phyloP scores from a whole-genome alignment of 2,888 invertebrate genomes.

The Dinocampus coccinellae region DNA sequence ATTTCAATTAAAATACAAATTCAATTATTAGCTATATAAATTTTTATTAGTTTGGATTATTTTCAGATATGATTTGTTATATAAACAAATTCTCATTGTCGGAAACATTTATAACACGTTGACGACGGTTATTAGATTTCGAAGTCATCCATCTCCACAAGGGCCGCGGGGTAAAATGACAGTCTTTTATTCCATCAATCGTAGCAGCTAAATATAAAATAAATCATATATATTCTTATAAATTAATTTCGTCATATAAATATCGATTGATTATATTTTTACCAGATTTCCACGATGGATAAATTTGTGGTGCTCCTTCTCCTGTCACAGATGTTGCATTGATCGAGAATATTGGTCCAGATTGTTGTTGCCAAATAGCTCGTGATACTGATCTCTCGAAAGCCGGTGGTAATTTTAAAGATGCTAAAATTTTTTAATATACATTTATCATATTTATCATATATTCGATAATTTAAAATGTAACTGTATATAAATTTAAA shows the following conservation, averaged over 20 bases:
- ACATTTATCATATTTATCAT: not conserved
- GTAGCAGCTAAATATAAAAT: slow-evolving; percentile 39
- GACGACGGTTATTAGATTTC: slow-evolving; percentile 33
- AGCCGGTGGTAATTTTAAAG: slow-evolving; percentile 64
- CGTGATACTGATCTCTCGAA: slow-evolving; percentile 63
- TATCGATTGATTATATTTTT: slow-evolving; percentile 17
- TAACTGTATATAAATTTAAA: not conserved
- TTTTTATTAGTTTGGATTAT: too few species aligned
- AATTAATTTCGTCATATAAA: not conserved
- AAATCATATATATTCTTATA: not conserved
- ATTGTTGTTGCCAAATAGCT: slow-evolving; percentile 61
- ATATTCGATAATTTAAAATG: too few species aligned
- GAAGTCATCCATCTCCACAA: slow-evolving; percentile 54
- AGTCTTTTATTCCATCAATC: slow-evolving; percentile 46
- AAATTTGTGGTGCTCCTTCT: slow-evolving; percentile 53
- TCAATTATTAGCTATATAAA: too few species aligned
- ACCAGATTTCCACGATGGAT: slow-evolving; percentile 63
- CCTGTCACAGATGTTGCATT: slow-evolving; percentile 51
- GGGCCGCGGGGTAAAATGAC: slow-evolving; percentile 53
- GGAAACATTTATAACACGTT: slow-evolving; percentile 19
- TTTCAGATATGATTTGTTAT: too few species aligned
- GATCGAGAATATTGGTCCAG: slow-evolving; percentile 57
- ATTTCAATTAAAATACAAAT: too few species aligned
- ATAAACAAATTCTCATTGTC: too few species aligned
- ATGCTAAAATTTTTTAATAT: slow-evolving; percentile 49